Evolutionary conservation across 2,888 invertebrate species (phyloP).

Genomic region (Ectobius pallidus): DNA sequence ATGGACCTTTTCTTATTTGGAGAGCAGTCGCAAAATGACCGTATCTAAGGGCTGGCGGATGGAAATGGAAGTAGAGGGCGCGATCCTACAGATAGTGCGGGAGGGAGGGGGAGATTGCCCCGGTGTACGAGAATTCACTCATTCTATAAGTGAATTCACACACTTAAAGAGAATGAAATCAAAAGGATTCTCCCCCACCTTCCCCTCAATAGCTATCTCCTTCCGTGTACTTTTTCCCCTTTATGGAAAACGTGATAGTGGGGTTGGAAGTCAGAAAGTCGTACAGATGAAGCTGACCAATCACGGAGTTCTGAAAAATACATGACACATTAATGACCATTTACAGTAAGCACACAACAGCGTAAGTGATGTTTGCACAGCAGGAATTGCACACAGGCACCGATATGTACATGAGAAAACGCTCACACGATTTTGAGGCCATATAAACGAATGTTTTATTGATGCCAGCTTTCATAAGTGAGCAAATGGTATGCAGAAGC

Average conservation of each 20-base stretch:
- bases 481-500: no score
- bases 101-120: neutral
- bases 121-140: constrained; percentile 8
- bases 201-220: neutral
- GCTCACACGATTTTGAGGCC: no score
- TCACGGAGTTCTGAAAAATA: neutral
- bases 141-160: constrained; percentile 34
- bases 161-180: constrained; percentile 36
- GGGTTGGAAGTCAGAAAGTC: neutral
- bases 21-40: constrained; percentile 37
- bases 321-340: neutral
- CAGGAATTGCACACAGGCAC: no score
- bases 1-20: constrained; percentile 42
- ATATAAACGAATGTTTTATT: no score
- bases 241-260: constrained; percentile 1
- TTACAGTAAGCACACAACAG: neutral
- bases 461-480: no score
- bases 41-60: constrained; percentile 36
- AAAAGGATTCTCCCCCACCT: neutral
- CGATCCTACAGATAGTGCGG: constrained; percentile 13
- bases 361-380: neutral
- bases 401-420: no score
- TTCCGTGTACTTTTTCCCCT: no score
- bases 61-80: constrained; percentile 24
- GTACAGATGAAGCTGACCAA: neutral